Evolutionary conservation across 2,888 invertebrate species (phyloP).

Genomic region (Prostheceraeus crozeri): DNA sequence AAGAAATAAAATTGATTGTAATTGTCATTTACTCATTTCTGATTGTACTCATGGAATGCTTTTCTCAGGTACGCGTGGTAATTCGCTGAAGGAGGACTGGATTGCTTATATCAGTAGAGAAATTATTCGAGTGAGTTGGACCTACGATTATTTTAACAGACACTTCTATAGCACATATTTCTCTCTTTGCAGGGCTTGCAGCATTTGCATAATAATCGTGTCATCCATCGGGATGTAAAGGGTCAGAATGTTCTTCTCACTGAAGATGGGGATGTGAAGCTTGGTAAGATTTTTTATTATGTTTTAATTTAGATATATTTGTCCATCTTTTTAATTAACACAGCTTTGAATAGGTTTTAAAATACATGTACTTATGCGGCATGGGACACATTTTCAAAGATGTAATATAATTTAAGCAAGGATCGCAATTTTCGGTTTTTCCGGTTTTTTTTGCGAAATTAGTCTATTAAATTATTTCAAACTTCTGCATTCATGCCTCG

Average conservation of each 20-base stretch:
- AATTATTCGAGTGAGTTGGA: slow-evolving; percentile 62
- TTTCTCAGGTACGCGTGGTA: slow-evolving; percentile 76
- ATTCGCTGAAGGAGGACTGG: slow-evolving; percentile 97
- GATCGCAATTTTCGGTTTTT: too few relatives aligned
- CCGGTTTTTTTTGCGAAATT: too few relatives aligned
- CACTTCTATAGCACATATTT: too few relatives aligned
- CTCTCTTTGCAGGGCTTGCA: slow-evolving; percentile 82
- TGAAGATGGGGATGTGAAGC: slow-evolving; percentile 98
- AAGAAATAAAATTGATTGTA: too few relatives aligned
- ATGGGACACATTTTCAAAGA: too few relatives aligned
- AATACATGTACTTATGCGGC: neutral
- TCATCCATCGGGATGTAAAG: slow-evolving; percentile 97
- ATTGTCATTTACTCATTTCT: too few relatives aligned
- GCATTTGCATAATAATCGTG: slow-evolving; percentile 95
- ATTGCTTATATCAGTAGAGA: slow-evolving; percentile 93
- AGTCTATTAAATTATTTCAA: too few relatives aligned
- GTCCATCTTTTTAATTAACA: neutral
- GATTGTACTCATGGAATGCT: slow-evolving; percentile 35
- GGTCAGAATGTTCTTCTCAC: slow-evolving; percentile 92
- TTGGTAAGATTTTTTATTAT: slow-evolving; percentile 63
- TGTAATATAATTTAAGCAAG: too few relatives aligned
- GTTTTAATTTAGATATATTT: neutral
- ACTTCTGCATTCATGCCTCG: too few relatives aligned
- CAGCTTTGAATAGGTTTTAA: neutral
- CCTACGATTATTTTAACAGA: slow-evolving; percentile 20